Conservation (phyloP, 2,797 vertebrate species). For the Anguilla pacifica region DNA sequence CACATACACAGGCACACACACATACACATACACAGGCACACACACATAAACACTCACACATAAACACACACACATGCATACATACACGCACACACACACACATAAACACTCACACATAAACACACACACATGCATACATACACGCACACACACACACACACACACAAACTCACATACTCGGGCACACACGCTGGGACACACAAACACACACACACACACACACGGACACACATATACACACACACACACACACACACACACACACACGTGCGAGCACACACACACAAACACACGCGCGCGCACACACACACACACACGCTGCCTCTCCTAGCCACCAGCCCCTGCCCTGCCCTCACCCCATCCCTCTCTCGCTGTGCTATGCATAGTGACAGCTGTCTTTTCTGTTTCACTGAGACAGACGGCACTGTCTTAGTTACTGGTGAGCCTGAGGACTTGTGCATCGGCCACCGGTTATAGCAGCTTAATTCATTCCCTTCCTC, state of each 20-base stretch:
- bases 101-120: constrained; percentile 22
- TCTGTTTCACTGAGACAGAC: constrained; percentile 42
- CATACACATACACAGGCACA: constrained; percentile 12
- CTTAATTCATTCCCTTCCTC: constrained; percentile 38
- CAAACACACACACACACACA: constrained; percentile 29
- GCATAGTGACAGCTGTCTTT: constrained; percentile 54
- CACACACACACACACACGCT: constrained; percentile 30
- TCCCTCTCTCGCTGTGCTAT: constrained; percentile 40
- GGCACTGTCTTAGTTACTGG: constrained; percentile 44
- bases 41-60: neutral
- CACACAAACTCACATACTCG: constrained; percentile 30
- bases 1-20: constrained; percentile 23
- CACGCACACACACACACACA: constrained; percentile 13
- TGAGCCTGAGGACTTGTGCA: constrained; percentile 38
- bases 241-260: constrained; percentile 30
- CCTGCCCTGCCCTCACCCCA: constrained; percentile 45
- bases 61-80: constrained; percentile 28
- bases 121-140: constrained; percentile 27
- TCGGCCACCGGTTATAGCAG: constrained; percentile 53
- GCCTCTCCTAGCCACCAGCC: constrained; percentile 38
- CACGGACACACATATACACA: constrained; percentile 30
- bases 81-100: constrained; percentile 22
- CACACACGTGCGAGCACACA: constrained; percentile 32
- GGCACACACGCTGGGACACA: constrained; percentile 26
- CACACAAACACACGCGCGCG: constrained; percentile 22